Base-by-base conservation (phyloP, 2,113 vertebrate genomes). In the Thalassoma bifasciatum region DNA sequence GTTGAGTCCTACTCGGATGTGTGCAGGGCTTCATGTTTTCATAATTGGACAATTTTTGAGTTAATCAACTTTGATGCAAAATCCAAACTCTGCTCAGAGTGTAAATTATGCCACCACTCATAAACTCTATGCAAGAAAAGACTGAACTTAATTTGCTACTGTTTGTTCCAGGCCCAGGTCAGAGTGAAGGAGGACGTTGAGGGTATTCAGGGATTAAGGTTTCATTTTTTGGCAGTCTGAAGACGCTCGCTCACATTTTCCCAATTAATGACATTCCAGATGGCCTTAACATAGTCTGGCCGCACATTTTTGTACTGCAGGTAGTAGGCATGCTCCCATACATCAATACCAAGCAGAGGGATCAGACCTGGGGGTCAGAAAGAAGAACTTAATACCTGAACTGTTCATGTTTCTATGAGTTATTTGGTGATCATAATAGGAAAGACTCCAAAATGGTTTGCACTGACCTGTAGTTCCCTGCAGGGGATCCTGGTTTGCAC, bases 311-410 rank as follows among this genome's bases (percentile, higher is more conserved):
- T 99, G 91, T 99, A 99, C 72, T 99, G 98, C 66, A 99, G 95
- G 79, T 99, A 99, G 70, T 99, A 99, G 37, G 98, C 98, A 38
- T 99, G 98, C 77, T 99, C 98, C 98, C 98, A 99, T 13, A 99
- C 98, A 0, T 99, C 98, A 1, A 99, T 98, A 59, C 98, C 98
- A 26, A 99, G 92, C n/a, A 99, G 93, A 13, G 98, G 98, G 79
- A 96, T 85, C 34, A 99, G 96, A 86, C 97, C 98, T 99, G 60
- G 52, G 40, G 65, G 75, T 44, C 72, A 52, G 59, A 79, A 5
- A 17, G 10, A 5, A 46, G 21, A 79, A 14, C 26, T 1, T 13
- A 10, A 63, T 23, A 46, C 24, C 12, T 5, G 11, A 10, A 23
- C 5, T 17, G 10, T 0, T 34, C 30, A n/a, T 0, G 12, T 53